A percentile compares a stretch with the other conserved stretches of the same genome.
These are phyloP conservation scores for Schrankia costaestrigalis DNA, from an alignment of 2,888 invertebrate species.

Conservation along the genomic window DNA sequence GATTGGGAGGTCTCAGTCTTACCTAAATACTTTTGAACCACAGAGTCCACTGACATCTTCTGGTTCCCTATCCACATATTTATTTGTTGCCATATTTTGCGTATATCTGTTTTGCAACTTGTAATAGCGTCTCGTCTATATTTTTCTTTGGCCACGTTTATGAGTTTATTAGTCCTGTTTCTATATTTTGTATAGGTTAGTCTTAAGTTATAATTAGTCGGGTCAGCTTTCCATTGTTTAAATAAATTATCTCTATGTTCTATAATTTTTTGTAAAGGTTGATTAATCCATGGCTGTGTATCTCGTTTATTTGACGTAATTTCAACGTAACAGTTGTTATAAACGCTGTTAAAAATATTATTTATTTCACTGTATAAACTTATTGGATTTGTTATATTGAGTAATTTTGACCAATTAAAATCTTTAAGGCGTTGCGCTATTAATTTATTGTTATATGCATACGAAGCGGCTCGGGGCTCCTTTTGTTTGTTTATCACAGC, in stretches of 20 bases:
- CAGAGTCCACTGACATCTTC: neutral
- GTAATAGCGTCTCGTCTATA: neutral
- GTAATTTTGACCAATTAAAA: neutral
- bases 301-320: neutral
- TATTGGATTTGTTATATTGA: neutral
- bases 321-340: neutral
- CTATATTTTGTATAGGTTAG: conserved; percentile 1
- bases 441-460: neutral
- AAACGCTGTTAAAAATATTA: neutral
- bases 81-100: too few relatives aligned
- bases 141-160: conserved; percentile 1
- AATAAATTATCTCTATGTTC: neutral
- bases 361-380: neutral
- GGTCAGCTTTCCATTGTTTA: conserved; percentile 3
- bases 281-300: neutral
- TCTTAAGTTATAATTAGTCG: neutral
- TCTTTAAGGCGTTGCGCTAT: neutral
- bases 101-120: neutral
- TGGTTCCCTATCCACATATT: conserved; percentile 2
- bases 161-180: too few relatives aligned
- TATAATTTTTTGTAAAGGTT: too few relatives aligned
- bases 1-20: neutral
- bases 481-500: too few relatives aligned
- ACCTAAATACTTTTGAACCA: neutral
- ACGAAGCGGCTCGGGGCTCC: too few relatives aligned